These are phyloP conservation scores for Dryococelus australis DNA, from an alignment of 2,888 invertebrate species.

Conservation along the genomic window DNA sequence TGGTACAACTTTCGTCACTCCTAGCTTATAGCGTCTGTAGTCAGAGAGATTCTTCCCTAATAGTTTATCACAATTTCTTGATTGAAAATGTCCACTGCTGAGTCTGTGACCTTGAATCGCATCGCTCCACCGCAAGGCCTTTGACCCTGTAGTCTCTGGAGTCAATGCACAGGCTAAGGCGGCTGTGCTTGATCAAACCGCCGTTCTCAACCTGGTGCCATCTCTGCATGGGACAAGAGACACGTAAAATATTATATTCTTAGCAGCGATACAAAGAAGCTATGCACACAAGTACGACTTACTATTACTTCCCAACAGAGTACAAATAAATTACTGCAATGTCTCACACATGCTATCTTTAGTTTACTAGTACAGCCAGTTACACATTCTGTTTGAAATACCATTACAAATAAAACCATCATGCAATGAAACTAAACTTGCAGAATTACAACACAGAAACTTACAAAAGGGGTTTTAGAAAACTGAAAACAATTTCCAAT, in stretches of 20 bases:
- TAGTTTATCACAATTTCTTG: slow-evolving; percentile 40
- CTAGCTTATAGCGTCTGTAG: neutral
- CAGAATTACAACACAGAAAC: too few relatives aligned
- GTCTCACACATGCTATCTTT: too few relatives aligned
- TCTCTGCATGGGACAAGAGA: slow-evolving; percentile 61
- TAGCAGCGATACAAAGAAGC: neutral
- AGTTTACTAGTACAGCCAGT: too few relatives aligned
- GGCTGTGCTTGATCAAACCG: slow-evolving; percentile 72
- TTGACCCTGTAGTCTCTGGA: slow-evolving; percentile 65
- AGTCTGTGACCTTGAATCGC: slow-evolving; percentile 69
- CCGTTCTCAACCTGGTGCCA: slow-evolving; percentile 72
- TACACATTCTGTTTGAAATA: too few relatives aligned
- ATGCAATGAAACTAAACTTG: too few relatives aligned
- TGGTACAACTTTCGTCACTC: neutral
- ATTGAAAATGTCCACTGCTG: slow-evolving; percentile 71
- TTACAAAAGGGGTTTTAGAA: too few relatives aligned
- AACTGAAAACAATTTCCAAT: too few relatives aligned
- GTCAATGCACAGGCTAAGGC: slow-evolving; percentile 81
- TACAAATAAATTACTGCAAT: neutral
- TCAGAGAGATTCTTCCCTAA: slow-evolving; percentile 16
- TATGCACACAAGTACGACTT: neutral
- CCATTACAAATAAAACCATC: too few relatives aligned
- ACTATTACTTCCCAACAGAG: neutral
- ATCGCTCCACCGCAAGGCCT: slow-evolving; percentile 73
- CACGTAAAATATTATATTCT: slow-evolving; percentile 13